Evolutionary conservation across 2,797 vertebrate species (phyloP).

Genomic region (Pyrocephalus nanus): DNA sequence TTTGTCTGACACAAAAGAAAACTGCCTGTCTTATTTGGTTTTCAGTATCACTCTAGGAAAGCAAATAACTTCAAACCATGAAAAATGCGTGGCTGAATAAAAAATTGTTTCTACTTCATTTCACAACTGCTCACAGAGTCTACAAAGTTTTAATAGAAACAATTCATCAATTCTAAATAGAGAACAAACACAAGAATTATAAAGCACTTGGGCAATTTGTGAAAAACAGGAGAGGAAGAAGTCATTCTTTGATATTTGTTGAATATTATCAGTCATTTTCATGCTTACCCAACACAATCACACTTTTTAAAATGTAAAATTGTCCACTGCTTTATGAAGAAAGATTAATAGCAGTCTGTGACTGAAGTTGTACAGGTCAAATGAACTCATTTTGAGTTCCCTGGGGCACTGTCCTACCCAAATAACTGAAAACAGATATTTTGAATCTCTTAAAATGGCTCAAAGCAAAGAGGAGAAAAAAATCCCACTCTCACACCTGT

Average conservation of each 20-base stretch:
- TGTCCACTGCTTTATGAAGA: neutral
- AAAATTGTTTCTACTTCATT: neutral
- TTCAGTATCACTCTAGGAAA: neutral
- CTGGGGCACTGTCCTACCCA: neutral
- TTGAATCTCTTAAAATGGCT: neutral
- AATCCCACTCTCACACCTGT: rapidly evolving
- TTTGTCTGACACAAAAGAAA: neutral
- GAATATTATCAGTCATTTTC: neutral
- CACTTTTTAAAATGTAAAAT: neutral
- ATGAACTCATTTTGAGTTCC: neutral
- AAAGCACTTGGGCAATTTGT: neutral
- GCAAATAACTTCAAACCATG: neutral
- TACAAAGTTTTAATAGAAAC: neutral
- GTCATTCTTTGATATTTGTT: neutral
- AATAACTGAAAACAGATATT: neutral
- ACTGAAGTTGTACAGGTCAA: neutral
- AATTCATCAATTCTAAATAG: neutral
- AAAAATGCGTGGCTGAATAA: neutral
- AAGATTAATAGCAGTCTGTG: neutral
- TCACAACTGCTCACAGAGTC: neutral
- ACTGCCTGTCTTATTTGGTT: neutral
- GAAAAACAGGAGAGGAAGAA: neutral
- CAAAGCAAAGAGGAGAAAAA: neutral
- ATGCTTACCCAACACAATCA: neutral
- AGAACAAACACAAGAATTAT: neutral